Conservation (phyloP, 37 sponge, comb jelly and placozoan genomes). For the Bolinopsis microptera region DNA sequence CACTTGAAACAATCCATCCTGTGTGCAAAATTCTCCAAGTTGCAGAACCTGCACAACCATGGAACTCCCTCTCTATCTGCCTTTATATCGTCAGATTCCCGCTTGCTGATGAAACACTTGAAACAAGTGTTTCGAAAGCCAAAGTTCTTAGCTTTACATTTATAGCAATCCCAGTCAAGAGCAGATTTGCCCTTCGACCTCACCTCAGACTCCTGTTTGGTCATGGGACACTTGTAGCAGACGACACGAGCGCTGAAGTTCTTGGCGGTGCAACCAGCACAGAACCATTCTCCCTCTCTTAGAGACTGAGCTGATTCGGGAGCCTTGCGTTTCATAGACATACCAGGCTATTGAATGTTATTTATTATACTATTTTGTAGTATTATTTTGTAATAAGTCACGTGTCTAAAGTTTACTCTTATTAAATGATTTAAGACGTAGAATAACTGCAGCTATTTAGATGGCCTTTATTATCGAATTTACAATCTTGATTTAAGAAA, state of each 20-base stretch:
- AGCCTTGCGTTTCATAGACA: neutral
- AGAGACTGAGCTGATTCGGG: neutral
- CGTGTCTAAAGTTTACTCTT: no score
- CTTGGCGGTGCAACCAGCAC: neutral
- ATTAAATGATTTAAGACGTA: no score
- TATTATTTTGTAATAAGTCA: no score
- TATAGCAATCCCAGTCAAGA: constrained; percentile 17
- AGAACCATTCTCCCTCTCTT: constrained; percentile 46
- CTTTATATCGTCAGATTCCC: constrained; percentile 3
- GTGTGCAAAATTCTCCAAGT: neutral
- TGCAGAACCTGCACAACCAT: constrained; percentile 34
- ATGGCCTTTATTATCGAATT: no score
- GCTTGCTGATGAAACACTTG: neutral
- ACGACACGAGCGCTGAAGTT: constrained; percentile 44
- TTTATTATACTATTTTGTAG: no score
- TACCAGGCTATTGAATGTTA: neutral
- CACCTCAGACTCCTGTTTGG: neutral
- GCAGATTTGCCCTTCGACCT: neutral
- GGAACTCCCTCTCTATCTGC: neutral
- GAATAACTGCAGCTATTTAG: no score
- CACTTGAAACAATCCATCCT: constrained; percentile 37
- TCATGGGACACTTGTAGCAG: constrained; percentile 36
- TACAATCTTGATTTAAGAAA: no score
- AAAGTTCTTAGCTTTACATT: constrained; percentile 59
- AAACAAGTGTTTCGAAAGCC: neutral